Conservation (phyloP, 2,113 vertebrate genomes). For the Cyphomyrus discorhynchus region DNA sequence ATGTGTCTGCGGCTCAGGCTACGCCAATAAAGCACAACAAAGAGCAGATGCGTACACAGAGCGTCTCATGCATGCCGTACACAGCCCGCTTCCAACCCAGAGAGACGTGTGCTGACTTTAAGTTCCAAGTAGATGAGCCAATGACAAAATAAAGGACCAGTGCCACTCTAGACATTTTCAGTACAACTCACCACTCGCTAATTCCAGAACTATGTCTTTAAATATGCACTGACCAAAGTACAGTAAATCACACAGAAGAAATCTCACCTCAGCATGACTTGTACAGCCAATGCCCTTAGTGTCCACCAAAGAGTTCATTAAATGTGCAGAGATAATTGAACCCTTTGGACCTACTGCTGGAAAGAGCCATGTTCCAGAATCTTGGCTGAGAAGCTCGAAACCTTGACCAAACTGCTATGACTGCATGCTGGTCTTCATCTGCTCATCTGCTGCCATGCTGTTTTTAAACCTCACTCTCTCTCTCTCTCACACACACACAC, state of each 20-base stretch:
- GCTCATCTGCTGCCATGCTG: neutral
- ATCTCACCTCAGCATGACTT: neutral
- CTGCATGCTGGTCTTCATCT: neutral
- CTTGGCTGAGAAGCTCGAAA: neutral
- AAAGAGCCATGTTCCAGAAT: conserved; percentile 27
- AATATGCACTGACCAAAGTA: neutral
- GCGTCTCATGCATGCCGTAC: neutral
- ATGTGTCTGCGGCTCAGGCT: neutral
- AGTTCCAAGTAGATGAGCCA: neutral
- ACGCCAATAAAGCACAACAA: neutral
- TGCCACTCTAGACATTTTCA: neutral
- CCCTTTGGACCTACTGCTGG: neutral
- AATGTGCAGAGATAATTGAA: neutral
- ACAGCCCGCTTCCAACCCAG: too few relatives aligned
- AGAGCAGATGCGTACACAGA: neutral
- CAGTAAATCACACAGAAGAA: neutral
- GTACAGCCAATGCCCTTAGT: neutral
- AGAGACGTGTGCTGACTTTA: neutral
- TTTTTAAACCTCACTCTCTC: neutral
- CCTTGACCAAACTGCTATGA: neutral
- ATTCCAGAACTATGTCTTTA: conserved; percentile 2
- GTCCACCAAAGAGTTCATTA: neutral
- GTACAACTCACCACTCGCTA: neutral
- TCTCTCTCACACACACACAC: neutral
- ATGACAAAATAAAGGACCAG: neutral